These are phyloP conservation scores for Whitmania pigra DNA, from an alignment of 1,140 invertebrate species.

Conservation along the genomic window DNA sequence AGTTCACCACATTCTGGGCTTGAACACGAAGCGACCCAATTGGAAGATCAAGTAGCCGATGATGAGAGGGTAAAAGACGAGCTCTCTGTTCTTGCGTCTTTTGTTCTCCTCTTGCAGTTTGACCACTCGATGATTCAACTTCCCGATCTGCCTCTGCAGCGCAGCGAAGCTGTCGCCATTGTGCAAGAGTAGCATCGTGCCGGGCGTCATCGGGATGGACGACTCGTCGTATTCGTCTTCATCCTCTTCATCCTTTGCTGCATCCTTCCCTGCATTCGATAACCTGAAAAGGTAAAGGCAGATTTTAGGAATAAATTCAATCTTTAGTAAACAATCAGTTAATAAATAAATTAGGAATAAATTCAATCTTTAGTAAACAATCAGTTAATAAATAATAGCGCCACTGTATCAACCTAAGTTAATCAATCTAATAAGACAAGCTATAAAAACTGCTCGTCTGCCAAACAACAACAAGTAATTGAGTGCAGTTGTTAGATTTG, in stretches of 20 bases:
- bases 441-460: too few relatives aligned
- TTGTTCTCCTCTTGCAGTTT: conserved; percentile 14
- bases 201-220: conserved; percentile 11
- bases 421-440: too few relatives aligned
- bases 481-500: too few relatives aligned
- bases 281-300: neutral
- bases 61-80: conserved; percentile 12
- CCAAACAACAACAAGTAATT: too few relatives aligned
- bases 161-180: conserved; percentile 13
- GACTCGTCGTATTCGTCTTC: neutral
- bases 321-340: too few relatives aligned
- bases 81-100: conserved; percentile 1
- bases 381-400: too few relatives aligned
- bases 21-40: neutral
- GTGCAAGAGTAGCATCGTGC: conserved; percentile 14
- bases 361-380: too few relatives aligned
- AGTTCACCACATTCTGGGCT: neutral
- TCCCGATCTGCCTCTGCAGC: conserved; percentile 11
- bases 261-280: neutral
- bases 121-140: conserved; percentile 2
- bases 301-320: neutral
- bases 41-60: conserved; percentile 14
- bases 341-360: too few relatives aligned
- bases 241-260: neutral
- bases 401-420: too few relatives aligned